A percentile compares a stretch with the other conserved stretches of the same genome.
These are phyloP conservation scores for Phoenicopterus ruber DNA, from an alignment of 2,113 vertebrate genomes.

Conservation along the genomic window DNA sequence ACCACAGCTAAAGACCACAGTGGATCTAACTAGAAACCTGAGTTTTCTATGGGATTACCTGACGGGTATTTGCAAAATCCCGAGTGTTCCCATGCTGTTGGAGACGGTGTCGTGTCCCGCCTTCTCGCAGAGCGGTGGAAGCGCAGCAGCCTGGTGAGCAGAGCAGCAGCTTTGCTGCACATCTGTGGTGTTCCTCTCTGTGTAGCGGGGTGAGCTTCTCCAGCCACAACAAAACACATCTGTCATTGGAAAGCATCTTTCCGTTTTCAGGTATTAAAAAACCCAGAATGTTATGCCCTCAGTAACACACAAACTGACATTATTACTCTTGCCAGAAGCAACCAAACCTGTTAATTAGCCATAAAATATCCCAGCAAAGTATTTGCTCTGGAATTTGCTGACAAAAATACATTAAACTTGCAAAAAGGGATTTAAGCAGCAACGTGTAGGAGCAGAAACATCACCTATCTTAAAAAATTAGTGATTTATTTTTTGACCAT, in stretches of 20 bases:
- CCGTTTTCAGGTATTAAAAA: background rate
- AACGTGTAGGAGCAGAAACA: background rate
- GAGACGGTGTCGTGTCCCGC: no score
- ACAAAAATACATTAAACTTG: background rate
- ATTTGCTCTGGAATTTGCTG: background rate
- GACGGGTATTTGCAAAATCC: background rate
- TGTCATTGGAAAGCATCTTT: background rate
- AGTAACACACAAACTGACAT: background rate
- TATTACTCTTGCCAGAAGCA: background rate
- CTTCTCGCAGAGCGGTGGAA: fast-evolving
- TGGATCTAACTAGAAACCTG: background rate
- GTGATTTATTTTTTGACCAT: background rate
- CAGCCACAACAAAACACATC: background rate
- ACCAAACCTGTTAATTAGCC: background rate
- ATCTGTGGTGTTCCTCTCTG: background rate
- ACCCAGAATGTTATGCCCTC: background rate
- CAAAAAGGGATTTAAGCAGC: background rate
- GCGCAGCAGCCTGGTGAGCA: background rate
- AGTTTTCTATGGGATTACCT: background rate
- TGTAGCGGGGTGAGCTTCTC: background rate
- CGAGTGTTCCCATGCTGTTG: fast-evolving
- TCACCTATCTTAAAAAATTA: background rate
- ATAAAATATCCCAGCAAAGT: background rate
- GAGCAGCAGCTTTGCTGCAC: background rate
- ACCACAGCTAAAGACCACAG: no score